Base-by-base conservation (phyloP, 2,113 vertebrate species). In the Callaeas wilsoni region DNA sequence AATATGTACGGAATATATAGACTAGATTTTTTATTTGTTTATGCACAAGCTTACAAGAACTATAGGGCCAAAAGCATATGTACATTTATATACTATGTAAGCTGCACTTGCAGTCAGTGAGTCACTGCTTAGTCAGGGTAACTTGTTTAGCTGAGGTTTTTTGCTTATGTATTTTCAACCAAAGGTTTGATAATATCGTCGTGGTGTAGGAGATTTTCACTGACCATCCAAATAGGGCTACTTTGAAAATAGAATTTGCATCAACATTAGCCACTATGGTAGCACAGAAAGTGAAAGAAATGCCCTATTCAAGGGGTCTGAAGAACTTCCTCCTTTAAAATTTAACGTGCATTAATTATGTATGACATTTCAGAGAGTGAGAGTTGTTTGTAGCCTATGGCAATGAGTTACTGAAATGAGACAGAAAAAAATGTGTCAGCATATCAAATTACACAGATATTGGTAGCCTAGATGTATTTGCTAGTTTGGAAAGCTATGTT, bases 311-410 rank as follows among this genome's bases (percentile, higher is more conserved):
- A 56, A 20, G 75, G 39, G 42, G 25, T 91, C 56, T 86, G 79
- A 87, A 82, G 76, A 94, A 86, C 35, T 79, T 90, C 67, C 53
- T 84, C 14, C 87, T 91, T 82, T 64, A 56, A 90, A 95, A 84
- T 83, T 86, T 87, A 56, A 52, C 7, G 2, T 33, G 4, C 87
- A 60, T 93, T 95, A 95, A 96, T 96, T 95, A 87, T 89, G 15
- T 70, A 49, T 95, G 94, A 91, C 79, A 94, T 95, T 90, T 84
- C 84, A 76, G 69, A 77, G 82, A 90, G 74, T 73, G 71, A 52
- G 84, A 92, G 90, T 89, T 97, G 82, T 84, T 94, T 90, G 76
- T 96, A 89, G 89, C 91, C 87, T 78, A 76, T 94, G 87, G 95
- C 92, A 79, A 39, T 70, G 70, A 84, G 84, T 75, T 82, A 53